Conservation (phyloP, 2,888 invertebrate genomes). For the Andricus curvator region DNA sequence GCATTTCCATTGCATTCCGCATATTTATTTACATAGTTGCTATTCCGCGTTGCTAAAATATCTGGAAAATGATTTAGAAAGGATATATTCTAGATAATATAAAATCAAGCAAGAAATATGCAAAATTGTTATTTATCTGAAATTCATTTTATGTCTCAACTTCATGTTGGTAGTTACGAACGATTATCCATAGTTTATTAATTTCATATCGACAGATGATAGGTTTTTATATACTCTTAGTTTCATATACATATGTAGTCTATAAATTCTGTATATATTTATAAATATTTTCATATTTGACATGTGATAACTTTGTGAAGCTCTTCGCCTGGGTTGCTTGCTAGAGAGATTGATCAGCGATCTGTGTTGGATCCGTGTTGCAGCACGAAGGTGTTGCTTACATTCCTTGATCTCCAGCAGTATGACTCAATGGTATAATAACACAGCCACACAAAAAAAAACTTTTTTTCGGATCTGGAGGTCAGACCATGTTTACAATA, state of each 20-base stretch:
- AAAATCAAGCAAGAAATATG: neutral
- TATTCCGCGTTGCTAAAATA: neutral
- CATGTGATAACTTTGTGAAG: too few relatives aligned
- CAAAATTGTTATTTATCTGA: neutral
- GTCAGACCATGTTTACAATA: too few relatives aligned
- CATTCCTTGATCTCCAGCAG: too few relatives aligned
- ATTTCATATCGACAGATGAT: neutral
- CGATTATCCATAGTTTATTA: neutral
- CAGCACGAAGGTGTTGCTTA: too few relatives aligned
- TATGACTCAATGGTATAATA: too few relatives aligned
- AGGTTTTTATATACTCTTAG: neutral
- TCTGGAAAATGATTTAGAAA: neutral
- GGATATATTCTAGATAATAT: neutral
- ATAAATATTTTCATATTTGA: neutral
- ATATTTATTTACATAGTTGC: constrained; percentile 2
- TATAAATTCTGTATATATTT: neutral
- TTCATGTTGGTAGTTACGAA: neutral
- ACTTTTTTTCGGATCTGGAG: too few relatives aligned
- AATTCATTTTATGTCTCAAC: neutral
- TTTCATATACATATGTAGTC: neutral
- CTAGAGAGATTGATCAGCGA: too few relatives aligned
- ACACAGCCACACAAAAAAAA: too few relatives aligned
- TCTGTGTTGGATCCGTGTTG: too few relatives aligned
- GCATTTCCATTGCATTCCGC: constrained; percentile 3
- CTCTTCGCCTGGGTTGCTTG: too few relatives aligned